Base-by-base conservation (phyloP, 2,888 invertebrate genomes). In the Ctena decussata region DNA sequence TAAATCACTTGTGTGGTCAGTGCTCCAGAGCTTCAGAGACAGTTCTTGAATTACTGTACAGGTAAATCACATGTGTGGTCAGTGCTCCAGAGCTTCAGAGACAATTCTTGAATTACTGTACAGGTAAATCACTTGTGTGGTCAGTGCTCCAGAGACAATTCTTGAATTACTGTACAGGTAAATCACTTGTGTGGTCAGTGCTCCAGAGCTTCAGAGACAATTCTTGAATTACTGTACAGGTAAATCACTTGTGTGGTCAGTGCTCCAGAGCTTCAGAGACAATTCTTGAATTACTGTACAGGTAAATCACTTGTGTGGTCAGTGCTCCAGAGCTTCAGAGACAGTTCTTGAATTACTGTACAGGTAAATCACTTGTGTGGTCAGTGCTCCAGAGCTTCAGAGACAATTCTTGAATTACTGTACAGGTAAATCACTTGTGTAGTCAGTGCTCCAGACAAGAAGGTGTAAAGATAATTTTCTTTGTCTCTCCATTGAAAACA, bases 71-170 rank as follows among this genome's bases (percentile, higher is more conserved):
- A n/a, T n/a, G n/a, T n/a, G n/a, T n/a, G n/a, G n/a, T n/a, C n/a
- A n/a, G n/a, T n/a, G n/a, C n/a, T n/a, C n/a, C n/a, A n/a, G 84
- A 89, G 71, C 83, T 89, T 3, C 82, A 86, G 73, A 86, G 80
- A 69, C 89, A 89, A 70, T 89, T 89, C 44, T 80, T 89, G 18
- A 73, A 83, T 18, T 89, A 86, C 71, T 89, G 89, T 75, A 79
- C 86, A 80, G 89, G 89, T 86, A 78, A n/a, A n/a, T n/a, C n/a
- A n/a, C n/a, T n/a, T n/a, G n/a, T n/a, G n/a, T n/a, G n/a, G n/a
- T n/a, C n/a, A n/a, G n/a, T n/a, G n/a, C n/a, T n/a, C n/a, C 82
- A 86, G 71, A 86, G 80, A 60, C 89, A 89, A 69, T 89, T 89
- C 39, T 80, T 89, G 21, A 71, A 82, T 15, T 89, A 86, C 73